phyloP scores from a whole-genome alignment of 2,888 invertebrate species.

The Stictocephala bisonia region DNA sequence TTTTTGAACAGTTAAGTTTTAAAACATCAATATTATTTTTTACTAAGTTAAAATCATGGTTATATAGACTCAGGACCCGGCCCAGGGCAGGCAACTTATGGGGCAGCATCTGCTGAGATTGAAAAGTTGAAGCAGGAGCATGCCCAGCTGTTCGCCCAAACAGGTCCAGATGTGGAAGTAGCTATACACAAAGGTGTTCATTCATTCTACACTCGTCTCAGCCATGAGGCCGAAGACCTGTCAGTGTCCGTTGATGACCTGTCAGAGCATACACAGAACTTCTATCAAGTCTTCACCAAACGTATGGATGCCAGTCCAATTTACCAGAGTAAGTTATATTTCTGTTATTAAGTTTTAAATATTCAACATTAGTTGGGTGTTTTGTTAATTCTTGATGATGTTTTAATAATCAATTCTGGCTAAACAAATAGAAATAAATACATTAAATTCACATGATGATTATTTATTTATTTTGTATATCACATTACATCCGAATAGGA shows the following conservation, averaged over 20 bases:
- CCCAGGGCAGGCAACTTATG: conserved; percentile 49
- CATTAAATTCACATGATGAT: too few relatives aligned
- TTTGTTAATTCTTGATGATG: too few relatives aligned
- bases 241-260: conserved; percentile 81
- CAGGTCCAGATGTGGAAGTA: conserved; percentile 66
- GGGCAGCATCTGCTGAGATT: conserved; percentile 60
- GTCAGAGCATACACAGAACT: conserved; percentile 90
- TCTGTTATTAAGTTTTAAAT: too few relatives aligned
- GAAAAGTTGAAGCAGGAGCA: conserved; percentile 64
- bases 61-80: too few relatives aligned
- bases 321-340: conserved; percentile 68
- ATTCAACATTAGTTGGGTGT: too few relatives aligned
- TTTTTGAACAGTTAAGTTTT: too few relatives aligned
- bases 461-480: too few relatives aligned
- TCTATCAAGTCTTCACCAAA: conserved; percentile 80
- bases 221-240: conserved; percentile 63
- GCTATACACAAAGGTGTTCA: conserved; percentile 78
- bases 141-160: conserved; percentile 66
- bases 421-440: too few relatives aligned
- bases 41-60: too few relatives aligned
- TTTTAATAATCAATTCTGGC: too few relatives aligned
- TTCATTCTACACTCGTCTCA: conserved; percentile 70
- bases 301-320: conserved; percentile 75
- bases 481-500: too few relatives aligned
- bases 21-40: too few relatives aligned